phyloP scores from a whole-genome alignment of 1,140 invertebrate species.

The Orius insidiosus region DNA sequence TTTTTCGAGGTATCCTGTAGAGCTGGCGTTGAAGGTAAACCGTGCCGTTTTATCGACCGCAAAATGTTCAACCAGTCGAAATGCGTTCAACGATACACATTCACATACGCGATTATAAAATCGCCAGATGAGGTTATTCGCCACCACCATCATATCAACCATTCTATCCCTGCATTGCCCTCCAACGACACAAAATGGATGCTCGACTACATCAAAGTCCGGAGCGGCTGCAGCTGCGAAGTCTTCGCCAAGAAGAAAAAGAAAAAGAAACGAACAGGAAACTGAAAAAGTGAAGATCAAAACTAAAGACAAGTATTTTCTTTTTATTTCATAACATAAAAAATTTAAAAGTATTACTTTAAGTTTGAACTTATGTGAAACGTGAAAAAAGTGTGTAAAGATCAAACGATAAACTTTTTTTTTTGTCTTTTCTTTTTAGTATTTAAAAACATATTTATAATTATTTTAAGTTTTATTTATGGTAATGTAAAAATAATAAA shows the following conservation, averaged over 20 bases:
- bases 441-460: no score
- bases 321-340: not conserved
- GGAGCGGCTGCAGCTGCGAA: slow-evolving; percentile 68
- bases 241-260: slow-evolving; percentile 33
- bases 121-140: slow-evolving; percentile 25
- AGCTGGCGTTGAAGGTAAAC: slow-evolving; percentile 45
- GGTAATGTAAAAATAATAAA: no score
- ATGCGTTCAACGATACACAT: slow-evolving; percentile 72
- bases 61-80: slow-evolving; percentile 46
- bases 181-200: slow-evolving; percentile 37
- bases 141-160: slow-evolving; percentile 28
- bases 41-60: slow-evolving; percentile 54
- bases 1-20: slow-evolving; percentile 69
- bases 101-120: slow-evolving; percentile 59
- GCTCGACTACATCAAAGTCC: slow-evolving; percentile 58
- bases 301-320: not conserved
- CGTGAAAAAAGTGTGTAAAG: no score
- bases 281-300: not conserved
- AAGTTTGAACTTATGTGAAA: no score
- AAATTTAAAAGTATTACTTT: no score
- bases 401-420: no score
- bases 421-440: no score
- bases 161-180: slow-evolving; percentile 28
- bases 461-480: no score
- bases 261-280: slow-evolving; percentile 17